A percentile compares a stretch with the other conserved stretches of the same genome.
phyloP scores from a whole-genome alignment of 2,797 vertebrate genomes.

The Psittacula derbiana region DNA sequence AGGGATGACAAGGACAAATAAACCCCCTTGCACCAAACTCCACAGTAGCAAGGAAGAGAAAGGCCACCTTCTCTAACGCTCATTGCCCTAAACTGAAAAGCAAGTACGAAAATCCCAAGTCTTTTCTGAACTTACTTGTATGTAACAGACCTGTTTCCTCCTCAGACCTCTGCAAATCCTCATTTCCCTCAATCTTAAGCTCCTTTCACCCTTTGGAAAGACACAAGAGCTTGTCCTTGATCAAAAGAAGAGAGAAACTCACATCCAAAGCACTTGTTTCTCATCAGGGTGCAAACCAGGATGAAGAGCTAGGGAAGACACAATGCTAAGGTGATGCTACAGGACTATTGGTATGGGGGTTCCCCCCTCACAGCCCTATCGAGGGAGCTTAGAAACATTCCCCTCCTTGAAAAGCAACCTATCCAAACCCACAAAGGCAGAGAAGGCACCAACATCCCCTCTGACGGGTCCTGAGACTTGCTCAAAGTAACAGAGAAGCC shows the following conservation, averaged over 20 bases:
- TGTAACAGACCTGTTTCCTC: not conserved
- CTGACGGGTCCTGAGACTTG: not conserved
- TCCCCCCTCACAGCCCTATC: not conserved
- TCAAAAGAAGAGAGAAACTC: not conserved
- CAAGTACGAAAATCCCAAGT: not conserved
- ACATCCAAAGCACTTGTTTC: not conserved
- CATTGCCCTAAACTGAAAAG: not conserved
- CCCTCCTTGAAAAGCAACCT: not conserved
- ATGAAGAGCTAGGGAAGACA: not conserved
- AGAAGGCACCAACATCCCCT: not conserved
- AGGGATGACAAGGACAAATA: not conserved
- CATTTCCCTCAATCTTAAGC: not conserved
- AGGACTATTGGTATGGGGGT: not conserved
- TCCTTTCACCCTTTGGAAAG: not conserved
- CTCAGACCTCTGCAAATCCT: not conserved
- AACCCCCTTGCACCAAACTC: not conserved
- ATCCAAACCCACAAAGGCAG: not conserved
- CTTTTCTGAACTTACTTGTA: not conserved
- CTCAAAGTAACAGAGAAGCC: not conserved
- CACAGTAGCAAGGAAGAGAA: not conserved
- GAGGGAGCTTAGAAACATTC: not conserved
- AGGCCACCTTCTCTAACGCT: not conserved
- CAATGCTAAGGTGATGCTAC: rapidly evolving
- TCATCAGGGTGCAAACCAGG: not conserved
- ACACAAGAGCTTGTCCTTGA: not conserved